phyloP scores from a whole-genome alignment of 2,888 invertebrate genomes.

The Ypsolopha sequella region DNA sequence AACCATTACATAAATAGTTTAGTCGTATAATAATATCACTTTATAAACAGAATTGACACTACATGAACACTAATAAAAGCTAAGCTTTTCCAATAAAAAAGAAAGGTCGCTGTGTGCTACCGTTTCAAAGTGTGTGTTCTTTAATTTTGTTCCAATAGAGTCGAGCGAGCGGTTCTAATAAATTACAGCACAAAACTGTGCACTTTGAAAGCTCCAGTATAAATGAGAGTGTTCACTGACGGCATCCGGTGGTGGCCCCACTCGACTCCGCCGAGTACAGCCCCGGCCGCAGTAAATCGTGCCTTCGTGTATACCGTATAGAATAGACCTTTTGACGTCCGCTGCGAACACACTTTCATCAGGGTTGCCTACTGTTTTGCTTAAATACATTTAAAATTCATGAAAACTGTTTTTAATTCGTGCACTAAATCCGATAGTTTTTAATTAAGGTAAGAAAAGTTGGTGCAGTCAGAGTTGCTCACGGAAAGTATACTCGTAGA shows the following conservation, averaged over 20 bases:
- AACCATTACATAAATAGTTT: neutral
- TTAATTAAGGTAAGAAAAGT: no score
- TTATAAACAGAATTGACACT: neutral
- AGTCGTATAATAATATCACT: neutral
- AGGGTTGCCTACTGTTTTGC: conserved; percentile 8
- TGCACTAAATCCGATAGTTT: no score
- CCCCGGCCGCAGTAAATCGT: conserved; percentile 19
- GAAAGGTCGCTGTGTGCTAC: neutral
- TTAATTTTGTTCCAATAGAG: conserved; percentile 4
- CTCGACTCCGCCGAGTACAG: conserved; percentile 10
- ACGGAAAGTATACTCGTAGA: conserved; percentile 12
- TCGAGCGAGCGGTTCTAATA: neutral
- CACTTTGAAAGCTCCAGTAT: conserved; percentile 1
- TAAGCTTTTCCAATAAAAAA: neutral
- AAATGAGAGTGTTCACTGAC: conserved; percentile 6
- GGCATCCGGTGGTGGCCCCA: conserved; percentile 9
- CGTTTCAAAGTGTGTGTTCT: neutral
- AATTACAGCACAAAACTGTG: conserved; percentile 4
- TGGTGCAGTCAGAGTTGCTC: no score
- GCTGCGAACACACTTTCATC: conserved; percentile 7
- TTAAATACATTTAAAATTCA: no score
- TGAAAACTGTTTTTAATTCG: no score
- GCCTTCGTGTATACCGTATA: conserved; percentile 12
- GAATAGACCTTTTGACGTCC: conserved; percentile 13
- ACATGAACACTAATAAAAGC: neutral